These are phyloP conservation scores for Hemibagrus guttatus DNA, from an alignment of 2,797 vertebrate species.

Conservation along the genomic window DNA sequence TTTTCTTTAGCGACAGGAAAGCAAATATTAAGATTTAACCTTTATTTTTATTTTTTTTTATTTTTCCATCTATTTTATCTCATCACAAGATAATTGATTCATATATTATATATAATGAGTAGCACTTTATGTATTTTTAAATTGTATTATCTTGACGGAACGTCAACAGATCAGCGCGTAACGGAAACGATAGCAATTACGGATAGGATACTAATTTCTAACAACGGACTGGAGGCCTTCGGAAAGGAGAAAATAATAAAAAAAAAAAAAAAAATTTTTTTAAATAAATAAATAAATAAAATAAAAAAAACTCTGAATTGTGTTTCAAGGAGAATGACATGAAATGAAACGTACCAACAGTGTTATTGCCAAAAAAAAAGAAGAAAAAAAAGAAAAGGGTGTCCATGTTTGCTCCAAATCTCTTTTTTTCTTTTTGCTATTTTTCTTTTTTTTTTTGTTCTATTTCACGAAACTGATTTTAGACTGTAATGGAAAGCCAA, in stretches of 20 bases:
- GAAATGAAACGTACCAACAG: slow-evolving; percentile 48
- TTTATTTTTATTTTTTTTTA: slow-evolving; percentile 23
- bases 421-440: background rate
- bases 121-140: slow-evolving; percentile 64
- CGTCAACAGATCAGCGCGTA: slow-evolving; percentile 55
- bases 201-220: slow-evolving; percentile 60
- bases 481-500: slow-evolving; percentile 41
- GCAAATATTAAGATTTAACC: slow-evolving; percentile 39
- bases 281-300: slow-evolving; percentile 17
- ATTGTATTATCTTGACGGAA: slow-evolving; percentile 52
- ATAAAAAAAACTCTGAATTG: slow-evolving; percentile 18
- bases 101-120: slow-evolving; percentile 55
- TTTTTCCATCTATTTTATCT: slow-evolving; percentile 37
- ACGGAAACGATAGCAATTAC: slow-evolving; percentile 52
- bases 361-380: slow-evolving; percentile 60
- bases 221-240: slow-evolving; percentile 50
- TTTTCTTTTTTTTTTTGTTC: background rate
- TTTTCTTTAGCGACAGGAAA: slow-evolving; percentile 39
- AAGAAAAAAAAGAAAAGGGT: slow-evolving; percentile 28
- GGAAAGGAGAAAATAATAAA: slow-evolving; percentile 34
- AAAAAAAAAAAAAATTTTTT: background rate
- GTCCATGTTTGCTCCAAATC: slow-evolving; percentile 40
- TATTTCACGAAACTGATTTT: slow-evolving; percentile 23
- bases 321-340: slow-evolving; percentile 31
- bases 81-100: slow-evolving; percentile 56